Conservation (phyloP, 2,888 invertebrate genomes). For the Caenorhabditis panamensis region DNA sequence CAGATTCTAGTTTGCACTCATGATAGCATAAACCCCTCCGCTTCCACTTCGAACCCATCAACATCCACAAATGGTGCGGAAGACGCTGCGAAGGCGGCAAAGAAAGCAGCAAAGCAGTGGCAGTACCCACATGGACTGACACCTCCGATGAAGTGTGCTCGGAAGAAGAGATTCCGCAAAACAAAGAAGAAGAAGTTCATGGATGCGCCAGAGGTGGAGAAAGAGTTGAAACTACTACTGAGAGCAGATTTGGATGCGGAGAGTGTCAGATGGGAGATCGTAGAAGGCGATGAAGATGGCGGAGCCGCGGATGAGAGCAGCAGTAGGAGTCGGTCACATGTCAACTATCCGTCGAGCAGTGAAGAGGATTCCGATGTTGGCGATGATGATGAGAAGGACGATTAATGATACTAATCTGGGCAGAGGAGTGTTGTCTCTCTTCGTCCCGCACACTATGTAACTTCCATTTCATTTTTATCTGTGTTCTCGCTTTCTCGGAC, state of each 20-base stretch:
- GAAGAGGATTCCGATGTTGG: slow-evolving; percentile 42
- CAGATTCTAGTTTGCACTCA: slow-evolving; percentile 85
- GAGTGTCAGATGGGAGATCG: slow-evolving; percentile 76
- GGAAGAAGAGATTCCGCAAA: slow-evolving; percentile 85
- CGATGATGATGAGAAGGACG: slow-evolving; percentile 45
- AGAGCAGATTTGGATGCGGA: slow-evolving; percentile 80
- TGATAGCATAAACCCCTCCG: slow-evolving; percentile 36
- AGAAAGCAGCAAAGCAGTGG: slow-evolving; percentile 88
- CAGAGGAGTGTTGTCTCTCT: too few relatives aligned
- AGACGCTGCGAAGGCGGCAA: slow-evolving; percentile 33
- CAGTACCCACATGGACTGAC: slow-evolving; percentile 95
- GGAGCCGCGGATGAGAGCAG: slow-evolving; percentile 24
- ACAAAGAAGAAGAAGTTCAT: slow-evolving; percentile 88
- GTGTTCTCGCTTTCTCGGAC: too few relatives aligned
- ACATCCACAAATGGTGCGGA: slow-evolving; percentile 20
- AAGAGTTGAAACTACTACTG: slow-evolving; percentile 94
- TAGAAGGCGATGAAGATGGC: slow-evolving; percentile 67
- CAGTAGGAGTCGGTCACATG: slow-evolving; percentile 28
- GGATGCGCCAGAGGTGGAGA: slow-evolving; percentile 80
- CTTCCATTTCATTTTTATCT: too few relatives aligned
- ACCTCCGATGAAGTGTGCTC: slow-evolving; percentile 94
- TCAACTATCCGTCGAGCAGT: slow-evolving; percentile 40
- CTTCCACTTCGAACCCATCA: slow-evolving; percentile 11
- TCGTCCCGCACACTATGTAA: too few relatives aligned
- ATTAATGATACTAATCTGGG: background rate